Evolutionary conservation across 2,888 invertebrate species (phyloP).

Genomic region (Melangyna quadrimaculata): DNA sequence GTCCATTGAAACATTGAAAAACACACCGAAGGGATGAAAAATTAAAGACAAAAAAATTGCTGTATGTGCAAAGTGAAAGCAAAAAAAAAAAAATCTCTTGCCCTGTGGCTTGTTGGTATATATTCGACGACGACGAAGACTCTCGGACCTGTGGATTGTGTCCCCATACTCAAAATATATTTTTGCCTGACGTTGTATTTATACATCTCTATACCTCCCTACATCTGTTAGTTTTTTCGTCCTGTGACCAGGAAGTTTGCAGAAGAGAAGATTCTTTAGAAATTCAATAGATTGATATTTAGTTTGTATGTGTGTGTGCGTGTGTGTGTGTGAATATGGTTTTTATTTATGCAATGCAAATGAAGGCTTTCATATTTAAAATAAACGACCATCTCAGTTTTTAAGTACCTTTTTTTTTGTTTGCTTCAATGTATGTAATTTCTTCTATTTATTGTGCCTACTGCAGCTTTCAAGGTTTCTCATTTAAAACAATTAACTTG

Average conservation of each 20-base stretch:
- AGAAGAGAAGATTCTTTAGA: slow-evolving; percentile 47
- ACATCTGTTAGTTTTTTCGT: slow-evolving; percentile 39
- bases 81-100: slow-evolving; percentile 44
- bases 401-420: background rate
- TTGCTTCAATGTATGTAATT: background rate
- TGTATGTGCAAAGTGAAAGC: slow-evolving; percentile 30
- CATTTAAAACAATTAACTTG: background rate
- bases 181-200: slow-evolving; percentile 37
- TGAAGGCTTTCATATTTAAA: background rate
- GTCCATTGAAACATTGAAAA: slow-evolving; percentile 23
- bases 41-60: slow-evolving; percentile 6
- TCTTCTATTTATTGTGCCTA: background rate
- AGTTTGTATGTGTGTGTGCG: background rate
- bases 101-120: slow-evolving; percentile 60
- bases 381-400: slow-evolving; percentile 19
- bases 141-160: slow-evolving; percentile 69
- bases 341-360: background rate
- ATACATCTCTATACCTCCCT: slow-evolving; percentile 22
- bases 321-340: slow-evolving; percentile 1
- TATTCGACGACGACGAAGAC: slow-evolving; percentile 18
- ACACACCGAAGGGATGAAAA: slow-evolving; percentile 8
- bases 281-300: slow-evolving; percentile 17
- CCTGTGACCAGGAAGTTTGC: slow-evolving; percentile 56
- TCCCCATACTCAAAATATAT: slow-evolving; percentile 45
- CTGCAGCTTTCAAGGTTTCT: background rate